Conservation (phyloP, 1,140 invertebrate species). For the Drosophila takahashii region DNA sequence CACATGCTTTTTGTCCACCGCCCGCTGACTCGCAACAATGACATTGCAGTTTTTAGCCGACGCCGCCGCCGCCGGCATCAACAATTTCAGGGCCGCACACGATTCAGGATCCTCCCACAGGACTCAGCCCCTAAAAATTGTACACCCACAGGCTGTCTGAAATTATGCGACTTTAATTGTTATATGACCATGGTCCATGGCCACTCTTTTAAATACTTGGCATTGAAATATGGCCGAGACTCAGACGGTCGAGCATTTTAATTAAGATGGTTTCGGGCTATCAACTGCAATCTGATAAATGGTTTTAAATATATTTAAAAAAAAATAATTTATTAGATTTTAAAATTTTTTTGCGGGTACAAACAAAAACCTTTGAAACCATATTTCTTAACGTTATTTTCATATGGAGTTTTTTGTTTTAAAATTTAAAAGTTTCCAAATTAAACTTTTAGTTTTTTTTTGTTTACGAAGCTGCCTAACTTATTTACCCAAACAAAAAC, state of each 20-base stretch:
- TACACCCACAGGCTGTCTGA: slow-evolving; percentile 43
- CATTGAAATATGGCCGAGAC: slow-evolving; percentile 28
- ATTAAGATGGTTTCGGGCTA: not conserved
- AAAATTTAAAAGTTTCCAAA: too few species aligned
- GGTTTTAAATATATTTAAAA: not conserved
- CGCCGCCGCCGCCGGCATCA: slow-evolving; percentile 48
- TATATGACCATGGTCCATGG: slow-evolving; percentile 37
- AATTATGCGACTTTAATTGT: slow-evolving; percentile 74
- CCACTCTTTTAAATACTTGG: slow-evolving; percentile 29
- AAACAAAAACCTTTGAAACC: too few species aligned
- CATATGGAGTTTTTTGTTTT: too few species aligned
- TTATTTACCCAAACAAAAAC: not conserved
- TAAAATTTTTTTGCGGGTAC: too few species aligned
- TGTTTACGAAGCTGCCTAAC: too few species aligned
- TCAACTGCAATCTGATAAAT: slow-evolving; percentile 1
- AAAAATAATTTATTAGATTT: too few species aligned
- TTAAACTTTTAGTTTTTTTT: too few species aligned
- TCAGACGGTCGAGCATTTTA: not conserved
- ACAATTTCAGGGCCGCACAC: slow-evolving; percentile 64
- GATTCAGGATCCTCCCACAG: slow-evolving; percentile 1
- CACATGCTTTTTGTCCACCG: slow-evolving; percentile 73
- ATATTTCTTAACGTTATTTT: too few species aligned
- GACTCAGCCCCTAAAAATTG: not conserved
- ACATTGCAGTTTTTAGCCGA: slow-evolving; percentile 80
- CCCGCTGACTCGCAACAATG: slow-evolving; percentile 75